Conservation (phyloP, 64 coral and sea anemone species). For the Dendrophyllia cribrosa region DNA sequence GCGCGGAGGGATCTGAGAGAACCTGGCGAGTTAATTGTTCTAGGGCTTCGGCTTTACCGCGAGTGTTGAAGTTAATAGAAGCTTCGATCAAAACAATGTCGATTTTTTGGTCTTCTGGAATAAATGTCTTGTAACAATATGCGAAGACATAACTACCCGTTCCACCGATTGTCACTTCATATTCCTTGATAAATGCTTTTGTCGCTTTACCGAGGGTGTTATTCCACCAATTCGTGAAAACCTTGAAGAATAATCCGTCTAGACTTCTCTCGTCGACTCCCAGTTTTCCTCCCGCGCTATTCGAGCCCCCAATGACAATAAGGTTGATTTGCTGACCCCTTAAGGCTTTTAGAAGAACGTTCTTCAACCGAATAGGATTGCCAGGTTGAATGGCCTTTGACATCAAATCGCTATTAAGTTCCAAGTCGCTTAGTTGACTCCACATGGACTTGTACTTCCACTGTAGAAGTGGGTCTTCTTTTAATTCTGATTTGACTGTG, state of each 20-base stretch:
- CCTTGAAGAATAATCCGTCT: slow-evolving; percentile 50
- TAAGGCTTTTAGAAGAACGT: slow-evolving; percentile 51
- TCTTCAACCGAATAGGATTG: slow-evolving; percentile 5
- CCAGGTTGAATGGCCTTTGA: slow-evolving; percentile 38
- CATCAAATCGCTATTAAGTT: slow-evolving; percentile 8
- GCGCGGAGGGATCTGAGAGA: slow-evolving; percentile 47
- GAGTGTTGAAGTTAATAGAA: slow-evolving; percentile 46
- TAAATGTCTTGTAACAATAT: slow-evolving; percentile 58
- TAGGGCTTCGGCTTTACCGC: slow-evolving; percentile 54
- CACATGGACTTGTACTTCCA: slow-evolving; percentile 6
- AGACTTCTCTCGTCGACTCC: slow-evolving; percentile 45
- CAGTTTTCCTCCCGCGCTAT: slow-evolving; percentile 74
- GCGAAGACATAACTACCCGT: slow-evolving; percentile 75
- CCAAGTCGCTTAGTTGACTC: slow-evolving; percentile 1
- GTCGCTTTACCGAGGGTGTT: slow-evolving; percentile 42
- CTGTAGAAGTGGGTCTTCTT: neutral
- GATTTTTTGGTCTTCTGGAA: slow-evolving; percentile 4
- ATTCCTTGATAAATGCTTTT: slow-evolving; percentile 47
- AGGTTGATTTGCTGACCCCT: slow-evolving; percentile 48
- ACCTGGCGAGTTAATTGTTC: slow-evolving; percentile 81
- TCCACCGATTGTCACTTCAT: slow-evolving; percentile 63
- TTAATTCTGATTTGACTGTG: neutral
- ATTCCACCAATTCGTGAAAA: slow-evolving; percentile 78
- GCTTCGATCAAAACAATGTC: slow-evolving; percentile 61
- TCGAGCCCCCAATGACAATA: slow-evolving; percentile 72